phyloP scores from a whole-genome alignment of 92 coral and sea anemone genomes.

The Porites divaricata region DNA sequence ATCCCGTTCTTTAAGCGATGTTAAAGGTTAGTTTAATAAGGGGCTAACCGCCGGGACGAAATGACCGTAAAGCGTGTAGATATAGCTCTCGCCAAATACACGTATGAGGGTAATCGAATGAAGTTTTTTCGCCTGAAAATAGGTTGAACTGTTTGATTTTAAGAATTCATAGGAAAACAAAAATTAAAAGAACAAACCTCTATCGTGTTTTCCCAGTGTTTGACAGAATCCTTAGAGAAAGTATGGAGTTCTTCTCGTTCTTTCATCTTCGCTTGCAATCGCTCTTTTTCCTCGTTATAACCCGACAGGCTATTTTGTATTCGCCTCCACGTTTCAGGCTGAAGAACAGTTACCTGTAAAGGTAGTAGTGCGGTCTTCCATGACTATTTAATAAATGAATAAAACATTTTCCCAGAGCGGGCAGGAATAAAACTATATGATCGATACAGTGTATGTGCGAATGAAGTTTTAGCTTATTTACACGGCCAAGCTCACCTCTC shows the following conservation, averaged over 20 bases:
- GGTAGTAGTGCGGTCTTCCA: neutral
- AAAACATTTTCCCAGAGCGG: neutral
- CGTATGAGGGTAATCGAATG: too few relatives aligned
- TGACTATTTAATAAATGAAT: neutral
- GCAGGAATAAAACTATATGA: neutral
- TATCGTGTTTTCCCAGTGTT: slow-evolving; percentile 98
- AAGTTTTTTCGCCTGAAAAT: too few relatives aligned
- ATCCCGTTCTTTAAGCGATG: too few relatives aligned
- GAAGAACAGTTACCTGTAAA: slow-evolving; percentile 89
- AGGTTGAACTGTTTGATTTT: too few relatives aligned
- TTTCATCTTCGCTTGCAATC: slow-evolving; percentile 72
- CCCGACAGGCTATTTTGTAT: slow-evolving; percentile 92
- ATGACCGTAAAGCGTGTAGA: too few relatives aligned
- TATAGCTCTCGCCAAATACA: too few relatives aligned
- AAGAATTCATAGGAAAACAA: neutral
- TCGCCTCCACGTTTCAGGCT: slow-evolving; percentile 94
- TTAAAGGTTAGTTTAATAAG: too few relatives aligned
- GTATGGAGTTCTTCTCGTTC: slow-evolving; percentile 88
- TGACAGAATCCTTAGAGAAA: slow-evolving; percentile 82
- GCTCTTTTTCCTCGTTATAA: slow-evolving; percentile 89
- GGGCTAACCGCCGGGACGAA: too few relatives aligned
- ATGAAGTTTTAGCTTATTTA: neutral
- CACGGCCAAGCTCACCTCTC: slow-evolving; percentile 74
- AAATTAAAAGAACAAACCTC: slow-evolving; percentile 67
- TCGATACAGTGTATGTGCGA: neutral